Evolutionary conservation across 2,113 vertebrate species (phyloP), one percentile per base, ranked within the genome.

Genomic region (Pollachius pollachius): DNA sequence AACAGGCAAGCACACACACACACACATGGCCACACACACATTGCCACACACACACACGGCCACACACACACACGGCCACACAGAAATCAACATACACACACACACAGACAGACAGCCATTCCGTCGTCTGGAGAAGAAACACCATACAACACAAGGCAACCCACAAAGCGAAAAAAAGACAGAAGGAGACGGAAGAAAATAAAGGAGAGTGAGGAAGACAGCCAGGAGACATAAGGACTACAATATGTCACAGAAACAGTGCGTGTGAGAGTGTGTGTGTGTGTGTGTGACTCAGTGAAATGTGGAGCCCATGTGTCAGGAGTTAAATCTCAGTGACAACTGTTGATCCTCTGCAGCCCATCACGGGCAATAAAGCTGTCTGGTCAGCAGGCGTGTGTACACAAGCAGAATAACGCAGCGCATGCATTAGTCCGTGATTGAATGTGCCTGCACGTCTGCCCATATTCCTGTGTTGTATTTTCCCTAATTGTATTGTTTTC

Each of bases 231-330:
- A 2, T 58, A 68, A 75, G 77, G 72, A 62, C 75, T 85, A 70
- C 73, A 81, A 84, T 70, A 81, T 74, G 78, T 72, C 72, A 1
- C 1, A 18, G 18, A 57, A 62, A 18, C n/a, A 9, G 19, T 59
- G 72, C 66, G 23, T 34, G 6, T 48, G 41, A 1, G 41, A 11
- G 41, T 48, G 41, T 13, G 41, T 48, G 41, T 48, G 41, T 48
- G 41, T 48, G 41, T 48, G 41, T 41, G 37, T 41, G 37, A 8
- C 62, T 75, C 72, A 84, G 88, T 79, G 84, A 90, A 88, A 89
- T 85, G 84, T 86, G 79, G 79, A 81, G 81, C 74, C 80, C 81
- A 84, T 82, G 83, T 90, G 89, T 77, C 74, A 87, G 73, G 79
- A 82, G 78, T 85, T 81, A 73, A 75, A 76, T 76, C 25, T 54